Evolutionary conservation across 2,113 vertebrate species (phyloP).

Genomic region (Polypterus senegalus): DNA sequence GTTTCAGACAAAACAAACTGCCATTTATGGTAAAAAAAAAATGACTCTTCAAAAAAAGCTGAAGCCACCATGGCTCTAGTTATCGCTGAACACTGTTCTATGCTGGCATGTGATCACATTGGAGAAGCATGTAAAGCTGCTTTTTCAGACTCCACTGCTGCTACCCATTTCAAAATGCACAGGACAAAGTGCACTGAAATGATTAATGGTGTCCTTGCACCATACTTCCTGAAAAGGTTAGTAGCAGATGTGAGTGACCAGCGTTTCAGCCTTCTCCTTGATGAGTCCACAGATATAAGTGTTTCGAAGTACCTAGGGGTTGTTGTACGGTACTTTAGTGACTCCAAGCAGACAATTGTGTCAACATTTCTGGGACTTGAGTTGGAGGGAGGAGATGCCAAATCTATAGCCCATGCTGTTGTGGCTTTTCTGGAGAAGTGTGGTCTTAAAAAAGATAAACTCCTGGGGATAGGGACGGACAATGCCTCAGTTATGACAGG

Average conservation of each 20-base stretch:
- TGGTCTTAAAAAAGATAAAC: not conserved
- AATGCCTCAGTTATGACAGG: constrained; percentile 5
- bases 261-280: not conserved
- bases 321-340: constrained; percentile 14
- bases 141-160: constrained; percentile 10
- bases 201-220: constrained; percentile 5
- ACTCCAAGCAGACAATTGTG: constrained; percentile 2
- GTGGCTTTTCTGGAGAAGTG: constrained; percentile 1
- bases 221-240: constrained; percentile 9
- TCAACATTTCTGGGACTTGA: too few relatives aligned
- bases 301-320: constrained; percentile 6
- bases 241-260: not conserved
- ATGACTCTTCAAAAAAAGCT: too few relatives aligned
- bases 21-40: too few relatives aligned
- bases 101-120: constrained; percentile 9
- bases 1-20: too few relatives aligned
- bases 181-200: constrained; percentile 10
- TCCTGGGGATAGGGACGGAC: constrained; percentile 7
- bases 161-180: constrained; percentile 11
- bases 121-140: constrained; percentile 12
- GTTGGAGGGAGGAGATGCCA: not conserved
- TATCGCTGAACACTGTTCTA: constrained; percentile 7
- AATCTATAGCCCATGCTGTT: not conserved
- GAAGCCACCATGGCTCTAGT: constrained; percentile 9
- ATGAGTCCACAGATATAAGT: constrained; percentile 3